Evolutionary conservation across 2,113 vertebrate species (phyloP).

Genomic region (Polyodon spathula): DNA sequence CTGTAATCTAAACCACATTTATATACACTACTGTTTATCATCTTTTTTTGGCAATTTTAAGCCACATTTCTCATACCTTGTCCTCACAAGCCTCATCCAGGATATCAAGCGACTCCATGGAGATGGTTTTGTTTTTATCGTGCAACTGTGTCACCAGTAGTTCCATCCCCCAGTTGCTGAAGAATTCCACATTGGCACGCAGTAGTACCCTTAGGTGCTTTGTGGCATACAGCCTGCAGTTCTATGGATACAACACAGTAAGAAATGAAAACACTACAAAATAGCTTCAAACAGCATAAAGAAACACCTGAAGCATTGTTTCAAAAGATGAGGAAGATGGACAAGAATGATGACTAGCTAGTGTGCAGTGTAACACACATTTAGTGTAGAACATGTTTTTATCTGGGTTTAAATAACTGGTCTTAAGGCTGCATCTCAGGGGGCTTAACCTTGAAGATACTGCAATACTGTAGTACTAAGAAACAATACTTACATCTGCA

Average conservation of each 20-base stretch:
- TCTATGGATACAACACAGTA: constrained; percentile 50
- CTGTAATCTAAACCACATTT: no score
- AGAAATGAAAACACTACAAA: neutral
- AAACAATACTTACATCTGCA: constrained; percentile 73
- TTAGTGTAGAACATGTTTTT: no score
- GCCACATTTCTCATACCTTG: no score
- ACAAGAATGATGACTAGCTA: no score
- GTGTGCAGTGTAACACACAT: no score
- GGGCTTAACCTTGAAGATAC: no score
- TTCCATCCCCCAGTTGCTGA: constrained; percentile 97
- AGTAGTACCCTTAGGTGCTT: constrained; percentile 90
- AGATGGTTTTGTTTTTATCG: constrained; percentile 92
- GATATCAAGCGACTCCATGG: constrained; percentile 91
- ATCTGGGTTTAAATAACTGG: no score
- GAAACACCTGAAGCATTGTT: neutral
- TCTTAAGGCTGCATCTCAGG: no score
- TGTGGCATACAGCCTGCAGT: constrained; percentile 84
- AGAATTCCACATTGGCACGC: constrained; percentile 93
- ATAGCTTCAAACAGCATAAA: neutral
- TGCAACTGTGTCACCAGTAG: constrained; percentile 93
- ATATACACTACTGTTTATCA: no score
- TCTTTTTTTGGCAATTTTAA: no score
- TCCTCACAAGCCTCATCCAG: constrained; percentile 97
- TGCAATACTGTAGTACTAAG: no score
- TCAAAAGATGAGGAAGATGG: no score